A percentile compares a stretch with the other conserved stretches of the same genome.
Conservation (phyloP, 2,113 vertebrate species). For the Pipa parva region DNA sequence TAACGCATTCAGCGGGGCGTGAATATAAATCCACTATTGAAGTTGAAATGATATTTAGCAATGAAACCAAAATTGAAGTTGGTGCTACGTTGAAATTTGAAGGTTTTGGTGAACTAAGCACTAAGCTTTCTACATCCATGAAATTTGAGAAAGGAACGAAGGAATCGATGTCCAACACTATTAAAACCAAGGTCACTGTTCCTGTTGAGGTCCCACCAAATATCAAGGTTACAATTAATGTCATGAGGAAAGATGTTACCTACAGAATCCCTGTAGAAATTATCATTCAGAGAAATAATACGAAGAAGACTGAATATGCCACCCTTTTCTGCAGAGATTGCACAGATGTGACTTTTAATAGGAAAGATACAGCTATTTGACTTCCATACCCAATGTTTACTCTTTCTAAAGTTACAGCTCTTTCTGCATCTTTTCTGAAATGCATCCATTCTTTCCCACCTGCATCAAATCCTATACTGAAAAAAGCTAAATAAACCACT, state of each 20-base stretch:
- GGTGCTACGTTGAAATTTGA: not conserved
- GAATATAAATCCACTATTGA: not conserved
- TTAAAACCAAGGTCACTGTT: not conserved
- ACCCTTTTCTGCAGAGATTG: not conserved
- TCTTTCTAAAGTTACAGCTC: too few species aligned
- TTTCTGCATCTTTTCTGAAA: too few species aligned
- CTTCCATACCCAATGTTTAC: too few species aligned
- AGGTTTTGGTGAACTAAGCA: not conserved
- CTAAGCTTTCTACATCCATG: not conserved
- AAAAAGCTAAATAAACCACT: too few species aligned
- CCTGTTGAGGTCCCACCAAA: not conserved
- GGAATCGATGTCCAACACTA: not conserved
- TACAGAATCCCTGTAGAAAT: not conserved
- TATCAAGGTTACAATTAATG: not conserved
- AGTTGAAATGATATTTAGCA: not conserved
- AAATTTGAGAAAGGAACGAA: not conserved
- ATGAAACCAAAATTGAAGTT: not conserved
- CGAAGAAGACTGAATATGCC: not conserved
- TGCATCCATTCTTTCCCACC: too few species aligned
- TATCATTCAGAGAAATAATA: not conserved
- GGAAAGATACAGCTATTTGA: not conserved
- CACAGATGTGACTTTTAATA: not conserved
- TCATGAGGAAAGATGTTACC: not conserved
- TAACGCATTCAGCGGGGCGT: not conserved
- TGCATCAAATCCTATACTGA: too few species aligned